Evolutionary conservation across 2,888 invertebrate species (phyloP), one percentile per base, ranked within the genome.

Genomic region (Eilema depressum): DNA sequence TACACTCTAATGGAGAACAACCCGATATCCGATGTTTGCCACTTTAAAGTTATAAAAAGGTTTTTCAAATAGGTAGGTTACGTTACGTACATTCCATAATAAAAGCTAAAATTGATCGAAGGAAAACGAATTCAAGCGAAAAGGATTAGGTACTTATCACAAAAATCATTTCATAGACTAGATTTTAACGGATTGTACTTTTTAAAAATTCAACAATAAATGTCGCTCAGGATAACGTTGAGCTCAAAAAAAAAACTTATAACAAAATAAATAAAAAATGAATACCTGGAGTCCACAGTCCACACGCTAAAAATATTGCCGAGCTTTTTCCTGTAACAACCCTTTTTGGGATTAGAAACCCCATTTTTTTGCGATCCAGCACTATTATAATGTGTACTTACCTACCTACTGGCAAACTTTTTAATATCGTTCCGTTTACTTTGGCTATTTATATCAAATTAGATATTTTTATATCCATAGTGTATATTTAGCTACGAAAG

Each of bases 271-370:
- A 72, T 61, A 47, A 71, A 75, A 73, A 68, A 79, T 68, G 67
- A 69, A 75, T 82, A 78, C 80, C 82, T 78, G 80, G 68, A 75
- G 68, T 60, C 69, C 68, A 71, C 37, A 75, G 68, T 60, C 69
- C 68, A 71, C 37, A 74, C 67, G 76, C 75, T 75, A 81, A 82
- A 87, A 85, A 84, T 80, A 77, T 75, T 68, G 75, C 76, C 68
- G 70, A 76, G 66, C 79, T 82, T 72, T 85, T 86, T 78, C 82
- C 77, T 68, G 72, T 81, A 82, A 82, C 82, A 86, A 90, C 90
- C 90, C 89, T 89, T 90, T 89, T 86, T 26, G 67, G 88, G 90
- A 89, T 90, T 90, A 89, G 71, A 78, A 75, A 61, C 67, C 61
- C 77, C 75, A 73, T 79, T 83, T 85, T 83, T 85, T 86, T 82